Conservation (phyloP, 2,113 vertebrate genomes). For the Gymnogyps californianus region DNA sequence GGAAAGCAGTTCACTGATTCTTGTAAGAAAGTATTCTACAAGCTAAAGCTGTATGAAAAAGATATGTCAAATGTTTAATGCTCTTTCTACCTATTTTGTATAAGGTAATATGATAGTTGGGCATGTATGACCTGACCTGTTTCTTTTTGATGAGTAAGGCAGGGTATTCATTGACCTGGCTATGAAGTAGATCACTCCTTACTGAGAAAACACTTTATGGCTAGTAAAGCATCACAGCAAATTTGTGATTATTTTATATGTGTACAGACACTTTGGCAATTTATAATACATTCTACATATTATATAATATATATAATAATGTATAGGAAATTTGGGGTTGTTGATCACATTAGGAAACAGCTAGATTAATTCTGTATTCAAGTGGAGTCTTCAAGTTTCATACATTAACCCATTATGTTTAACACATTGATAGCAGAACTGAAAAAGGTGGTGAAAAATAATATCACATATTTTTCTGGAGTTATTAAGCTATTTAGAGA, state of each 20-base stretch:
- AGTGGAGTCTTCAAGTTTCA: background rate
- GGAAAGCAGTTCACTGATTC: background rate
- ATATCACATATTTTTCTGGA: background rate
- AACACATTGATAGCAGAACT: background rate
- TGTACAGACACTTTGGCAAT: background rate
- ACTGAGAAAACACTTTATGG: background rate
- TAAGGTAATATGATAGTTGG: background rate
- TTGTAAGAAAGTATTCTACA: background rate
- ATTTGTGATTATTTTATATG: background rate
- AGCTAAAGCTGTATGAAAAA: background rate
- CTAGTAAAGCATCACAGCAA: background rate
- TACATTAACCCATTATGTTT: background rate
- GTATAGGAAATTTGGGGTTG: background rate
- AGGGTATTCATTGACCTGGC: background rate
- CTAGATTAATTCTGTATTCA: background rate
- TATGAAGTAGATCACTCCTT: background rate
- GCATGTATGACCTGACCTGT: background rate
- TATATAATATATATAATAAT: background rate
- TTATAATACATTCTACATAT: background rate
- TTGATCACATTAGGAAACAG: background rate
- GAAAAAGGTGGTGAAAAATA: background rate
- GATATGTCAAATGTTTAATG: background rate
- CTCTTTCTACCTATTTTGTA: background rate
- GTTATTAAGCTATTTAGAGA: background rate
- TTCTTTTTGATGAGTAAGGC: background rate